These are phyloP conservation scores for Haliclona indistincta DNA, from an alignment of 37 sponge, comb jelly and placozoan genomes.

Conservation along the genomic window DNA sequence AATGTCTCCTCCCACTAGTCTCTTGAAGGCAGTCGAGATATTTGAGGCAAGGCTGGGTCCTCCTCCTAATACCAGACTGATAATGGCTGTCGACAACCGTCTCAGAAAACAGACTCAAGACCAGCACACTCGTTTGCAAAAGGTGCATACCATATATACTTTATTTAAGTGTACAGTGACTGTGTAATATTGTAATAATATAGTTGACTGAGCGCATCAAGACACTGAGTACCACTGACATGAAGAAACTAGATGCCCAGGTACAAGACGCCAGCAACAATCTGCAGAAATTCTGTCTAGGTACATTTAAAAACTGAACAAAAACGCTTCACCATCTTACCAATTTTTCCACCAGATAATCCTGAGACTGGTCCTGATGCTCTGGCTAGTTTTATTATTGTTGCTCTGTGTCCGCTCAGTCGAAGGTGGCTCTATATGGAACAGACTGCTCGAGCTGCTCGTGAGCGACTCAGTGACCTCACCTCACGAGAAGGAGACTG, in stretches of 20 bases:
- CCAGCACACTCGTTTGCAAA: constrained; percentile 44
- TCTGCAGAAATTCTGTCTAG: constrained; percentile 56
- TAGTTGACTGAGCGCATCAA: constrained; percentile 70
- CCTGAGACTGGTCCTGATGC: constrained; percentile 47
- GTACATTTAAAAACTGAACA: no score
- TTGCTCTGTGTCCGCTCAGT: constrained; percentile 73
- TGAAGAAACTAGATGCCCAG: constrained; percentile 27
- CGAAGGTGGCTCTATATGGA: constrained; percentile 89
- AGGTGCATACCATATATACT: constrained; percentile 33
- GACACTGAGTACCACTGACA: constrained; percentile 37
- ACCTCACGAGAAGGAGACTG: constrained; percentile 92
- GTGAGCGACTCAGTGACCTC: constrained; percentile 76
- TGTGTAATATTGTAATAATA: background rate
- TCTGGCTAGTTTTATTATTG: constrained; percentile 69
- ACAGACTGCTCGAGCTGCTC: constrained; percentile 79
- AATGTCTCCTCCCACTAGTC: constrained; percentile 19
- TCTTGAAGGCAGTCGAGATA: constrained; percentile 27
- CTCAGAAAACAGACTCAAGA: constrained; percentile 74
- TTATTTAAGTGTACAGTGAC: background rate
- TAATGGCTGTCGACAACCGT: constrained; percentile 47
- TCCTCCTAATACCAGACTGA: constrained; percentile 35
- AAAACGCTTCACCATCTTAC: no score
- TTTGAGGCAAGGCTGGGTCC: constrained; percentile 52
- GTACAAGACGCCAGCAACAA: constrained; percentile 38
- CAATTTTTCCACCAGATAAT: constrained; percentile 19